Evolutionary conservation across 2,113 vertebrate species (phyloP), one percentile per base, ranked within the genome.

Genomic region (Labeo rohita): DNA sequence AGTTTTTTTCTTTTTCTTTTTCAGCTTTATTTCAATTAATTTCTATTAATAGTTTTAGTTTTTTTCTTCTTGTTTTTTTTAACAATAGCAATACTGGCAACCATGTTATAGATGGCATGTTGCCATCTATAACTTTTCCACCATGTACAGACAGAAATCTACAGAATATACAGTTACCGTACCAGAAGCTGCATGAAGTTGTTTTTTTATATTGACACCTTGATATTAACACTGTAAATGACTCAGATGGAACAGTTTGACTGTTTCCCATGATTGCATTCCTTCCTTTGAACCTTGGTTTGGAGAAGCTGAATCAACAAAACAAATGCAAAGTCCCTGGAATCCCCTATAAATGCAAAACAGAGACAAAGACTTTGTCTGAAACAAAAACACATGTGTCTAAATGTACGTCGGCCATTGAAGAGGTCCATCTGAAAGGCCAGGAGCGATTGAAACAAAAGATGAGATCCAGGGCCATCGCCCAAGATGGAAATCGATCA

Each of bases 241-340:
- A 61, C 18, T 61, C 18, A 3, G 16, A 34, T 39, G 52, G 77
- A 80, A 80, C 21, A 6, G 45, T 75, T 15, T 82, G n/a, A 49
- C 45, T 23, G 11, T 18, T 50, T 36, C n/a, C 65, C 23, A 52
- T n/a, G 80, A 68, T 83, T 54, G 28, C 80, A 70, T 83, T 50
- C 80, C 47, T 83, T 18, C 18, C 45, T 83, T 70, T 28, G 15
- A 34, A 39, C 28, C 52, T 68, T 50, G 39, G 61, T 65, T 65
- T 80, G 15, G 79, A 80, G 45, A 80, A 80, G 43, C 59, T 80
- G 79, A 65, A 13, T 80, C 45, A 80, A 80, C 39, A 54, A 83
- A 70, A 70, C 63, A 52, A 70, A 28, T 80, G 59, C 47, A 83
- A 70, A 83, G 47, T 5, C 65, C 43, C 1, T 65, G 79, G 28